Evolutionary conservation across 2,797 vertebrate genomes (phyloP).

Genomic region (Macroramphosus scolopax): DNA sequence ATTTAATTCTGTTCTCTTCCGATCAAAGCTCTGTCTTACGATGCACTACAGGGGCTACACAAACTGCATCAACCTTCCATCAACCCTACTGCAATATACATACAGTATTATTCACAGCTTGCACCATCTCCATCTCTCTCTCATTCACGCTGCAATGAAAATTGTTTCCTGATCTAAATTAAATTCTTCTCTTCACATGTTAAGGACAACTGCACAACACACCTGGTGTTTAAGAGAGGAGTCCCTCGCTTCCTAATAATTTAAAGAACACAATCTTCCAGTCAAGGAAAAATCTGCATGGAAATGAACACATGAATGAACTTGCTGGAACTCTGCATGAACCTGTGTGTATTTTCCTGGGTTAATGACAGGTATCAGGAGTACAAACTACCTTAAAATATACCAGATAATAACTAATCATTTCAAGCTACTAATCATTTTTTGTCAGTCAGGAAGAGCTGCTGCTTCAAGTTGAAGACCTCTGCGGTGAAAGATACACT

Average conservation of each 20-base stretch:
- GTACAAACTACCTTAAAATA: slow-evolving; percentile 5
- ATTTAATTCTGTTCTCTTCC: slow-evolving; percentile 72
- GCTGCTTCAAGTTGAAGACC: too few species aligned
- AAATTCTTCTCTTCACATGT: slow-evolving; percentile 1
- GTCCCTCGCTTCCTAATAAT: slow-evolving; percentile 18
- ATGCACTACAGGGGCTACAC: slow-evolving; percentile 31
- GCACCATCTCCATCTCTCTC: slow-evolving; percentile 6
- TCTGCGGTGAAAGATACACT: slow-evolving; percentile 14
- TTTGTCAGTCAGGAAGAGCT: too few species aligned
- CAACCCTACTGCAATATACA: slow-evolving; percentile 23
- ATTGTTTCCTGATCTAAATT: too few species aligned
- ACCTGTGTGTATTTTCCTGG: not conserved
- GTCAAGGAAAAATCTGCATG: slow-evolving; percentile 3
- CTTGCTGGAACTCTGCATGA: not conserved
- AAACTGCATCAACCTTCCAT: slow-evolving; percentile 46
- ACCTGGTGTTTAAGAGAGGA: slow-evolving; percentile 12
- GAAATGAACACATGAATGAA: slow-evolving; percentile 3
- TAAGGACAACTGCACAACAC: slow-evolving; percentile 3
- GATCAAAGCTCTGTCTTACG: slow-evolving; percentile 58
- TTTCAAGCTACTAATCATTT: too few species aligned
- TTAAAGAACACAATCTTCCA: slow-evolving; percentile 15
- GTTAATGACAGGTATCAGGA: slow-evolving; percentile 5
- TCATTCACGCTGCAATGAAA: not conserved
- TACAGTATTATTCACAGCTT: slow-evolving; percentile 24
- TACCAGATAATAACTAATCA: slow-evolving; percentile 1